Conservation (phyloP, 1,140 invertebrate genomes). For the Drosophila pectinifera region DNA sequence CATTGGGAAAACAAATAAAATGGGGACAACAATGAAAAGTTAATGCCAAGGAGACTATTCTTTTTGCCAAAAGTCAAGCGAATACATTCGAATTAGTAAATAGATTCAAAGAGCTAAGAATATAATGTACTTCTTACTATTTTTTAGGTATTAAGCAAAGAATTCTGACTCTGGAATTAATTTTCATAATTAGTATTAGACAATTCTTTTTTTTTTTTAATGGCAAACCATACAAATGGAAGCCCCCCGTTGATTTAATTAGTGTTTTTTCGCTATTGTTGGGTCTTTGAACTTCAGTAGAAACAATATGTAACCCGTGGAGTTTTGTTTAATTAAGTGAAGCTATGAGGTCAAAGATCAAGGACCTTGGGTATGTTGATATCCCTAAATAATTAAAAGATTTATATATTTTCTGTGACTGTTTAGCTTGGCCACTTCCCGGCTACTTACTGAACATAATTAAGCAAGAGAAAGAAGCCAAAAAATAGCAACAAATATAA, state of each 20-base stretch:
- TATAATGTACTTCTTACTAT: too few relatives aligned
- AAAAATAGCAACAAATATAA: conserved; percentile 10
- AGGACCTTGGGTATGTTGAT: neutral
- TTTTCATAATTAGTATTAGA: neutral
- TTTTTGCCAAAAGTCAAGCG: neutral
- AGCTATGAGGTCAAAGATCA: conserved; percentile 30
- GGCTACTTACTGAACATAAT: conserved; percentile 22
- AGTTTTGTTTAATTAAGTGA: conserved; percentile 24
- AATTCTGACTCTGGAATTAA: neutral
- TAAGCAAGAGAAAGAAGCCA: conserved; percentile 27
- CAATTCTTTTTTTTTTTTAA: neutral
- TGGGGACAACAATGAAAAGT: conserved; percentile 6
- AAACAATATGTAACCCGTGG: conserved; percentile 9
- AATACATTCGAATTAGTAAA: too few relatives aligned
- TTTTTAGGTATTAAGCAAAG: neutral
- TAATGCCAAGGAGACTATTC: neutral
- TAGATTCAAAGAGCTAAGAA: too few relatives aligned
- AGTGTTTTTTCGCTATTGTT: neutral
- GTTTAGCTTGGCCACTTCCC: conserved; percentile 5
- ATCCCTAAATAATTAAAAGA: conserved; percentile 9
- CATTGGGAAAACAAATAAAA: conserved; percentile 10
- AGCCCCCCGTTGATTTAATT: conserved; percentile 11
- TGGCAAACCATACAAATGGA: neutral
- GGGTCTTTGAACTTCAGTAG: neutral
- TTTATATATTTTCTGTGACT: conserved; percentile 20